Percentiles rank a stretch among this genome's conserved stretches.
phyloP scores from a whole-genome alignment of 2,113 vertebrate species.

The Trogon surrucura region DNA sequence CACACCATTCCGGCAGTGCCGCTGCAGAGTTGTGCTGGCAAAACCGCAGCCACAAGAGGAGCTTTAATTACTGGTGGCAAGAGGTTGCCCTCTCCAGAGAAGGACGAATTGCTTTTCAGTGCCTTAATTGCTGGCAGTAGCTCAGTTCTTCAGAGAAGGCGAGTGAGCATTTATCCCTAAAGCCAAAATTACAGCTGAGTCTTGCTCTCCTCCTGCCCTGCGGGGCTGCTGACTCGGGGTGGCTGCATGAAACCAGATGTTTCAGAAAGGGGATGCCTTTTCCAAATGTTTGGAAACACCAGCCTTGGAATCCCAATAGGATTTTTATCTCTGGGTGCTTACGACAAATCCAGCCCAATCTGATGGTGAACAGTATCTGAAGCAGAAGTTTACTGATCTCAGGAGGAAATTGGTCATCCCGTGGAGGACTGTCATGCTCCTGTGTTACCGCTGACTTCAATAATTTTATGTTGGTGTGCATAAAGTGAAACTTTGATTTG shows the following conservation, averaged over 20 bases:
- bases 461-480: neutral
- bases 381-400: neutral
- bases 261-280: neutral
- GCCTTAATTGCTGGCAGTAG: conserved; percentile 23
- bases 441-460: neutral
- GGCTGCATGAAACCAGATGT: neutral
- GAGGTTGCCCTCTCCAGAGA: neutral
- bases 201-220: neutral
- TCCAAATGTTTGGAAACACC: neutral
- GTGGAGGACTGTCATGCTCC: neutral
- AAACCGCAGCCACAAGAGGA: conserved; percentile 13
- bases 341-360: neutral
- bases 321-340: neutral
- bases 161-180: neutral
- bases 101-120: neutral
- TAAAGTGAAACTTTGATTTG: neutral
- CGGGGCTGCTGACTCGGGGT: neutral
- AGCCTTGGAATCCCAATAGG: neutral
- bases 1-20: neutral
- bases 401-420: neutral
- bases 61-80: neutral
- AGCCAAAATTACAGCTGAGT: neutral
- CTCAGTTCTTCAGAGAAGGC: neutral
- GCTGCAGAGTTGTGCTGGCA: neutral
- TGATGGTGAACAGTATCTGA: neutral